Base-by-base conservation (phyloP, 2,888 invertebrate genomes). In the Leptarthrus brevirostris region DNA sequence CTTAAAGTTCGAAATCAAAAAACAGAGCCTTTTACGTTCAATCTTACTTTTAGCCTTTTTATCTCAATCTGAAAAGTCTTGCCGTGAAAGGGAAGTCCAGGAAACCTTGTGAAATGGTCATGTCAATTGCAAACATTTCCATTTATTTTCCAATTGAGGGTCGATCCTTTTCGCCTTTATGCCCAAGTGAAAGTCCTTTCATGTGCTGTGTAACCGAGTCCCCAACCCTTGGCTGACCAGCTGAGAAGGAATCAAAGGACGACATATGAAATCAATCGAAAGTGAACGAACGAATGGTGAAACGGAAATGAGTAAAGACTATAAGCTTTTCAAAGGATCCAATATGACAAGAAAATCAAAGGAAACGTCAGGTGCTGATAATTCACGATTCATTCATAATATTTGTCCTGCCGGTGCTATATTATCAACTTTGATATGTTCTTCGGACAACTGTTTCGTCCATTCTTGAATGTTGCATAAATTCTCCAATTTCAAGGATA, bases 81-180 rank as follows among this genome's bases (percentile, higher is more conserved):
- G 53, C 22, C 12, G 53, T 22, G 30, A 54, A 54, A 54, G 26
- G 24, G n/a, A 54, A 54, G 18, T 30, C 44, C 18, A 20, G 69
- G 69, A 44, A 49, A 44, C 20, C 30, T 69, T 18, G 16, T 18
- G 52, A 69, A 69, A 69, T 75, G 72, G 74, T 74, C 72, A 72
- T 75, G 75, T 75, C 75, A 75, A 26, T 71, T 73, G 73, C 75
- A 75, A 75, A 75, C 75, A 75, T 75, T 75, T 75, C 61, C 75
- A 75, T 75, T 74, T 75, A 73, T 71, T 75, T 75, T 75, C 61
- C 71, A 75, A 75, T 75, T 54, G 73, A 54, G 61, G 75, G 61
- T 53, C 64, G 64, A 14, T 44, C 36, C 22, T 24, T 64, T 64
- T 34, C 61, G 40, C 61, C 61, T 61, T 61, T 61, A 44, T 64